Evolutionary conservation across 2,113 vertebrate species (phyloP).

Genomic region (Rostratula benghalensis): DNA sequence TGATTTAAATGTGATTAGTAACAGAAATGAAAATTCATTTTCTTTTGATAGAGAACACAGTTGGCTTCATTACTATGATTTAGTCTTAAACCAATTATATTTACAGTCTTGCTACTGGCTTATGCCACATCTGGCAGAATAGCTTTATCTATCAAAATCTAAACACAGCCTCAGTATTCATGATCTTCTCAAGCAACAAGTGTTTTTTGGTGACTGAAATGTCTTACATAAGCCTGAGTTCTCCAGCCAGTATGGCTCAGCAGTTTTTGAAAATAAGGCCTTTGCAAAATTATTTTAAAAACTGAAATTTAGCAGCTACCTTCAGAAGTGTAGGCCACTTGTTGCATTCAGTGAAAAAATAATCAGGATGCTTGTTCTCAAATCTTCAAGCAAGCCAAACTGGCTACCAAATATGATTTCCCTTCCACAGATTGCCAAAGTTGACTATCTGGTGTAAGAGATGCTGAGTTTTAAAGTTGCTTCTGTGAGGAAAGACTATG

Average conservation of each 20-base stretch:
- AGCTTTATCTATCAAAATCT: neutral
- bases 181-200: neutral
- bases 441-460: neutral
- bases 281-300: neutral
- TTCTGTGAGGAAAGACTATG: neutral
- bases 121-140: neutral
- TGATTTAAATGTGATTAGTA: neutral
- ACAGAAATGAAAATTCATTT: neutral
- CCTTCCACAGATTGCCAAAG: neutral
- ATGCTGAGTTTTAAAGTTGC: neutral
- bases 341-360: neutral
- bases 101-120: neutral
- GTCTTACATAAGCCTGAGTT: neutral
- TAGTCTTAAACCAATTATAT: neutral
- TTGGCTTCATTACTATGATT: neutral
- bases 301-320: neutral
- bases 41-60: neutral
- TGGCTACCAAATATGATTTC: neutral
- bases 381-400: neutral
- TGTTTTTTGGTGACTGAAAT: neutral
- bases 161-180: neutral
- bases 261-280: neutral
- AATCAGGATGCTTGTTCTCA: neutral
- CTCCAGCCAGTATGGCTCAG: neutral
- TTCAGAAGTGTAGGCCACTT: constrained; percentile 3